These are phyloP conservation scores for Morpho helenor DNA, from an alignment of 2,888 invertebrate species.

Conservation along the genomic window DNA sequence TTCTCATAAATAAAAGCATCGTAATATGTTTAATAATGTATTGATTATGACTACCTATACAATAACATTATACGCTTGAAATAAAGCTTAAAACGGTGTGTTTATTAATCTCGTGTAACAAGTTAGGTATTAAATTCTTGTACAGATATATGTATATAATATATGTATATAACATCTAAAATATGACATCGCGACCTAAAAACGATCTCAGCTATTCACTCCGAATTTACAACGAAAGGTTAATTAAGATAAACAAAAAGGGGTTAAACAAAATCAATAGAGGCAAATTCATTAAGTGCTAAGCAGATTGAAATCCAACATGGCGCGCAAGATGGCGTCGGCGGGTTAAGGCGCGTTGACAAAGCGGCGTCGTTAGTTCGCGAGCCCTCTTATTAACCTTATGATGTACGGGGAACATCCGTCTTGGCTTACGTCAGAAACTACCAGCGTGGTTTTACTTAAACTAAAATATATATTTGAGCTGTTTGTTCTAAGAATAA, in stretches of 20 bases:
- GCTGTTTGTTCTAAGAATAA: neutral
- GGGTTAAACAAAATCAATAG: constrained; percentile 79
- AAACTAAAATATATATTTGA: constrained; percentile 17
- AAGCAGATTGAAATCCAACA: constrained; percentile 78
- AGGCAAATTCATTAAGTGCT: constrained; percentile 77
- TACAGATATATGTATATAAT: no score
- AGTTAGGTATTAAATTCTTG: no score
- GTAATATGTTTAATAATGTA: no score
- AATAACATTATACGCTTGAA: no score
- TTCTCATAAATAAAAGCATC: no score
- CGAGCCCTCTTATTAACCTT: constrained; percentile 80
- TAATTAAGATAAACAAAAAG: constrained; percentile 79
- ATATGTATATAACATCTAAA: neutral
- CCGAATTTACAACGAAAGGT: constrained; percentile 62
- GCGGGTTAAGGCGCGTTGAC: constrained; percentile 73
- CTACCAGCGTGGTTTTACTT: constrained; percentile 20
- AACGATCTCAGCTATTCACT: constrained; percentile 23
- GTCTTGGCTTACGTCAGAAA: constrained; percentile 32
- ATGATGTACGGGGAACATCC: constrained; percentile 76
- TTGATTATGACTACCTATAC: no score
- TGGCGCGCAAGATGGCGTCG: constrained; percentile 70
- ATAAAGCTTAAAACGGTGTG: no score
- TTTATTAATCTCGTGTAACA: no score
- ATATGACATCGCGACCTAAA: constrained; percentile 12
- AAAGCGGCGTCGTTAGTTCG: constrained; percentile 77